Percentiles rank a stretch among this genome's conserved stretches.
Conservation (phyloP, 2,888 invertebrate genomes). For the Ferrisia virgata region DNA sequence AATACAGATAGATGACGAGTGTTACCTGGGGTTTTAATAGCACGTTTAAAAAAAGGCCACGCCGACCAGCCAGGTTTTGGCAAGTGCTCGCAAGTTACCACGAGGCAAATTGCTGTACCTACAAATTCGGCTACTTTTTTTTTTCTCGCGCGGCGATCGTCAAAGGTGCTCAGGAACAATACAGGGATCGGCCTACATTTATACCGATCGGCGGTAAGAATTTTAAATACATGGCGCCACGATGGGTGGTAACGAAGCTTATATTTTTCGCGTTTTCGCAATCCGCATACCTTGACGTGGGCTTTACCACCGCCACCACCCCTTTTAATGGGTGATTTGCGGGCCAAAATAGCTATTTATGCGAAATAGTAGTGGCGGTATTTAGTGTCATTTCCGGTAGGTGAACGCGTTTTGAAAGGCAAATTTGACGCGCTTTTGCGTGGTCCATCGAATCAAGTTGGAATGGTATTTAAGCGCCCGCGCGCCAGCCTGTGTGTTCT, state of each 20-base stretch:
- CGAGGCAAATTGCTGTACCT: no score
- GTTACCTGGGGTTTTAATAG: no score
- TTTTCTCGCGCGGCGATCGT: background rate
- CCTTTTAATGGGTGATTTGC: background rate
- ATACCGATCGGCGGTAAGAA: background rate
- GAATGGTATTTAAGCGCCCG: background rate
- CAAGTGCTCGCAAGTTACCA: no score
- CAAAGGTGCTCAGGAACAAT: background rate
- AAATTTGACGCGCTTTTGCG: background rate
- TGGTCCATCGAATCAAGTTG: no score
- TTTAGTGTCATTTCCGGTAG: background rate
- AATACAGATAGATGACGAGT: no score
- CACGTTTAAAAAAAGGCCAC: no score
- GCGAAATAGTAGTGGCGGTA: background rate
- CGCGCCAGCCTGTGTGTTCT: no score
- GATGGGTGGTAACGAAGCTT: conserved; percentile 1
- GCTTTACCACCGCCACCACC: background rate
- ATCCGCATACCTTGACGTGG: background rate
- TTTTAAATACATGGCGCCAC: background rate
- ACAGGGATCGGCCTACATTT: background rate
- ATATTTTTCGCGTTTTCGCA: background rate
- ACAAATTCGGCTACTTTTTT: background rate
- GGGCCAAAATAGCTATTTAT: background rate
- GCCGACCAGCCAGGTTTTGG: no score
- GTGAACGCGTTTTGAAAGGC: background rate